Conservation (phyloP, 2,113 vertebrate species). For the Macquaria ambigua region DNA sequence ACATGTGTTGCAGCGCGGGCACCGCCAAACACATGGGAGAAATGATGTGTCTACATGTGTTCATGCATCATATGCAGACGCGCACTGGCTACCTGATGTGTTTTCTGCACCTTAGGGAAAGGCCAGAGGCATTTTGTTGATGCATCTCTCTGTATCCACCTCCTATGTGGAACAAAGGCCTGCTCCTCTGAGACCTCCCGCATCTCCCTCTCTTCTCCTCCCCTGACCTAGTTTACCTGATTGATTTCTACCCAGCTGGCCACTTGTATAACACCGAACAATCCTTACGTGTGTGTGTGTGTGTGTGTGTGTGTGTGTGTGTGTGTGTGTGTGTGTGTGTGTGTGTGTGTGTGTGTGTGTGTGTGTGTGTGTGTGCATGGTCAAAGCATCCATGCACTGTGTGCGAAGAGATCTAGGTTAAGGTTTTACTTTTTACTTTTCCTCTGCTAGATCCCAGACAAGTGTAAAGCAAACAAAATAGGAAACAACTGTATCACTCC, state of each 20-base stretch:
- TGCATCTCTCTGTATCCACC: constrained; percentile 59
- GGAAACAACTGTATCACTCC: not conserved
- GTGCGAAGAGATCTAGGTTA: not conserved
- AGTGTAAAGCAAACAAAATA: not conserved
- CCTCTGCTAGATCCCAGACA: not conserved
- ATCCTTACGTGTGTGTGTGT: constrained; percentile 27
- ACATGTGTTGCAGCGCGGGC: constrained; percentile 19
- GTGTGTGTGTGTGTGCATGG: constrained; percentile 29
- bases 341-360: constrained; percentile 19
- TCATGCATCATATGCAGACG: constrained; percentile 51
- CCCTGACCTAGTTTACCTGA: constrained; percentile 79
- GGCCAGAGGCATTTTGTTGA: constrained; percentile 66
- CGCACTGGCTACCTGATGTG: constrained; percentile 25
- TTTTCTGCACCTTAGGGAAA: constrained; percentile 41
- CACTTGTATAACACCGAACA: constrained; percentile 71
- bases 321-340: constrained; percentile 32
- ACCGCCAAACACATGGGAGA: constrained; percentile 30
- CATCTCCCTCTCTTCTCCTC: constrained; percentile 61
- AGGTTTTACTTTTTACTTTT: constrained; percentile 28
- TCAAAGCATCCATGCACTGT: constrained; percentile 16
- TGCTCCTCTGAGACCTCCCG: constrained; percentile 70
- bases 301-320: constrained; percentile 19
- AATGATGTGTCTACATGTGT: constrained; percentile 42
- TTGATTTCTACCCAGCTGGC: constrained; percentile 74
- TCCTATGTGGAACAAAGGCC: constrained; percentile 75